Conservation (phyloP, 2,888 invertebrate genomes). For the Cryptophagus acutangulus region DNA sequence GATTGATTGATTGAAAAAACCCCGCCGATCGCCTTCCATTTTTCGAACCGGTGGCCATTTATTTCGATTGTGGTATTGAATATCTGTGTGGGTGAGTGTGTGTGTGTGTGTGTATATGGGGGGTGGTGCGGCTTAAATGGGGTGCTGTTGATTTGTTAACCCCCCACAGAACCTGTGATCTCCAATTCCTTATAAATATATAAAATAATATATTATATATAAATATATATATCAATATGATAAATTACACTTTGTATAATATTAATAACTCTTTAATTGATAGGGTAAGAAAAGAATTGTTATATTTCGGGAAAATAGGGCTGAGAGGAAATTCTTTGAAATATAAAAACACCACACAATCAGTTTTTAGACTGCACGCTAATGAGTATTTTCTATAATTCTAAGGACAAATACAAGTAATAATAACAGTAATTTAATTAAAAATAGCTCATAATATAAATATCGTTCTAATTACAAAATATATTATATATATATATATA, state of each 20-base stretch:
- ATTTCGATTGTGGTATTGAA: constrained; percentile 1
- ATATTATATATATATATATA: too few relatives aligned
- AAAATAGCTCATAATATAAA: constrained; percentile 43
- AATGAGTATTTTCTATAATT: constrained; percentile 47
- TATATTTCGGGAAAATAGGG: not conserved
- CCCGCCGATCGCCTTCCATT: too few relatives aligned
- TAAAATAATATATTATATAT: constrained; percentile 34
- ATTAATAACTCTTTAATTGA: constrained; percentile 12
- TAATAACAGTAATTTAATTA: constrained; percentile 33
- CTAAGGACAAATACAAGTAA: constrained; percentile 44
- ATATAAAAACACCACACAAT: constrained; percentile 48
- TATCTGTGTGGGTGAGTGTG: not conserved
- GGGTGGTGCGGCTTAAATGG: too few relatives aligned
- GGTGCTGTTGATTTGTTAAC: not conserved
- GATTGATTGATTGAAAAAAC: too few relatives aligned
- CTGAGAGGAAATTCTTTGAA: constrained; percentile 15
- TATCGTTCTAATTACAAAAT: constrained; percentile 44
- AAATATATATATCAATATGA: constrained; percentile 4
- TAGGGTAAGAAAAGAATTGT: constrained; percentile 21
- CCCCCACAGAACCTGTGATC: constrained; percentile 43
- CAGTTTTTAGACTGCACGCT: constrained; percentile 51
- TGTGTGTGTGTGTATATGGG: constrained; percentile 1
- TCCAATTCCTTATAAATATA: constrained; percentile 46
- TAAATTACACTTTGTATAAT: constrained; percentile 2
- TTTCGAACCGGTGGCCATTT: too few relatives aligned